Evolutionary conservation across 2,113 vertebrate genomes (phyloP), one percentile per base, ranked within the genome.

Genomic region (Rhynchomys soricoides): DNA sequence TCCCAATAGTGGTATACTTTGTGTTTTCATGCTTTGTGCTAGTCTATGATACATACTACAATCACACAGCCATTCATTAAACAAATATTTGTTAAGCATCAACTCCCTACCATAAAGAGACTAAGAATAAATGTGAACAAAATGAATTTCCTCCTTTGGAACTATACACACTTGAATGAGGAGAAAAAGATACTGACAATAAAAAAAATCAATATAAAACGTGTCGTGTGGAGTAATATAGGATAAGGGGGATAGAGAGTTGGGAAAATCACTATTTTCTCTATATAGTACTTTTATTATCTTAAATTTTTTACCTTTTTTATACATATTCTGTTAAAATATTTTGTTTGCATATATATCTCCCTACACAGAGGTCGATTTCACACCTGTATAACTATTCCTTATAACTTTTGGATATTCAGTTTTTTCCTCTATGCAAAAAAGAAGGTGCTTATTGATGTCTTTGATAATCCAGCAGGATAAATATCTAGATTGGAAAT

Each of bases 301-400:
- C 31, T 89, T 96, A 21, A 91, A 43, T 88, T 66, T 57, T 95
- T 95, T 75, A 6, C 11, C 73, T 91, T 79, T 21, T 73, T 86
- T 74, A 75, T 71, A 89, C 77, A 77, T 93, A 55, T 86, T 86
- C 21, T 85, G 91, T 73, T 94, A 95, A 96, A 82, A 71, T 31
- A 24, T 40, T 55, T 57, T 79, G 21, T 21, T 57, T 57, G 52
- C 5, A 81, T 81, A 37, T 57, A 57, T n/a, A 57, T 24, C n/a
- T 21, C 37, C 78, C 34, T 81, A 81, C 19, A 81, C 21, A 81
- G 50, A 70, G 10, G 5, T 62, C 43, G 12, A 62, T 62, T 43
- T 43, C n/a, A 59, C 22, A 62, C 10, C 50, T 81, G 12, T 9
- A 29, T 83, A 59, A 59, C 2, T 29, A 83, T 83, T 34, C 26